Evolutionary conservation across 2,888 invertebrate species (phyloP).

Genomic region (Mellilla xanthometata): DNA sequence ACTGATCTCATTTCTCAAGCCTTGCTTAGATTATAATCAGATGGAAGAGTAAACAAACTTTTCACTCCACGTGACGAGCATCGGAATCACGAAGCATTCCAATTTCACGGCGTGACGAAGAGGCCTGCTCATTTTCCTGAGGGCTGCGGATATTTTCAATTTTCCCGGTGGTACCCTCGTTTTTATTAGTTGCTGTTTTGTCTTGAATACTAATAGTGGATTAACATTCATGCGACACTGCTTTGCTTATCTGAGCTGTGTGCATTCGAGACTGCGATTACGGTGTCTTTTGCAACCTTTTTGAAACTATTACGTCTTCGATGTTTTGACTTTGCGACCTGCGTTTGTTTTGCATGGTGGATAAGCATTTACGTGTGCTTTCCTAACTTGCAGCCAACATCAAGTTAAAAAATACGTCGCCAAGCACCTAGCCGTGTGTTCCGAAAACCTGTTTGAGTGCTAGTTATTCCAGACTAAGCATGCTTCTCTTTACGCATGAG

Average conservation of each 20-base stretch:
- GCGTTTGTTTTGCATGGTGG: no score
- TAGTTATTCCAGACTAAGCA: no score
- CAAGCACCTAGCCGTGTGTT: no score
- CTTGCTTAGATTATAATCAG: conserved; percentile 47
- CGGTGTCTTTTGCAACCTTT: conserved; percentile 17
- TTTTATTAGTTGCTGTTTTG: conserved; percentile 80
- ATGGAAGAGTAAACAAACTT: conserved; percentile 76
- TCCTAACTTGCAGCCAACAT: no score
- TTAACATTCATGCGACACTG: conserved; percentile 67
- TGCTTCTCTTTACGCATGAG: no score
- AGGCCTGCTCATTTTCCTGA: conserved; percentile 73
- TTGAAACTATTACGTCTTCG: conserved; percentile 14
- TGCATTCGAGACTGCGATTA: conserved; percentile 22
- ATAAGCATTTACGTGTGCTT: no score
- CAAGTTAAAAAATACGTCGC: no score
- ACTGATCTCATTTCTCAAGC: neutral
- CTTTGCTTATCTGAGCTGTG: conserved; percentile 43
- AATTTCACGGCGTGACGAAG: conserved; percentile 75
- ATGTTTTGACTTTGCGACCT: conserved; percentile 7
- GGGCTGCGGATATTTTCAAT: conserved; percentile 81
- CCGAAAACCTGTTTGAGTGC: no score
- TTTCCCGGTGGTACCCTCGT: conserved; percentile 70
- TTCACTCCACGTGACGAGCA: conserved; percentile 65
- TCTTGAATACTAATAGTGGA: conserved; percentile 75
- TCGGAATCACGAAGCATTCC: conserved; percentile 59